These are phyloP conservation scores for Cyclargus thomasi DNA, from an alignment of 1,140 invertebrate genomes.

Conservation along the genomic window DNA sequence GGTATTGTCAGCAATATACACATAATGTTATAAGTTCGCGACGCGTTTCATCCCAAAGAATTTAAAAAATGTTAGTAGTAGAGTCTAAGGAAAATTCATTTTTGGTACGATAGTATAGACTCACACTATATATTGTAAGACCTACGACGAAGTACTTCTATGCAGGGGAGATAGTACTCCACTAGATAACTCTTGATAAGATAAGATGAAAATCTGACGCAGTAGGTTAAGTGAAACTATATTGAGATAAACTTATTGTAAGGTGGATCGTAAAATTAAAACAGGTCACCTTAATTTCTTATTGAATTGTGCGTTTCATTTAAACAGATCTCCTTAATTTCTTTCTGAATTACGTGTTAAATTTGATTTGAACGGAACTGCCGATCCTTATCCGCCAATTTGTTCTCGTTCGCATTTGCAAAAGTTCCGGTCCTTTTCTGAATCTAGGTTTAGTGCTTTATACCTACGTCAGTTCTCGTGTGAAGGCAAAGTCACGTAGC, in stretches of 20 bases:
- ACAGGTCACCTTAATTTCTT: too few species aligned
- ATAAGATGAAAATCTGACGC: constrained; percentile 9
- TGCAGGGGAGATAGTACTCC: constrained; percentile 2
- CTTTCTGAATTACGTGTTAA: neutral
- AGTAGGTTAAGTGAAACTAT: constrained; percentile 9
- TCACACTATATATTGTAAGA: neutral
- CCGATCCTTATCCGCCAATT: neutral
- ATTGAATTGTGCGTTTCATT: neutral
- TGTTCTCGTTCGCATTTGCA: neutral
- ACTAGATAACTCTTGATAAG: constrained; percentile 15
- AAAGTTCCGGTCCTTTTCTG: neutral
- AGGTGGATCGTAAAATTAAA: neutral
- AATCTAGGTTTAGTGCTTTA: neutral
- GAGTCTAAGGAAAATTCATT: too few species aligned
- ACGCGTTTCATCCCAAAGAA: too few species aligned
- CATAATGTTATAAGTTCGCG: too few species aligned
- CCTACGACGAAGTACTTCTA: constrained; percentile 12
- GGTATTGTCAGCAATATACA: too few species aligned
- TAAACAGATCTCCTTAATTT: too few species aligned
- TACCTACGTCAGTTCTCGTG: neutral
- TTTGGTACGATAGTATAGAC: too few species aligned
- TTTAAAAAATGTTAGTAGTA: too few species aligned
- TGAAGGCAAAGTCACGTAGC: too few species aligned
- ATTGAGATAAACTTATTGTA: neutral
- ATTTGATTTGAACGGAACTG: neutral